Conservation (phyloP, 2,113 vertebrate species). For the Sardina pilchardus region DNA sequence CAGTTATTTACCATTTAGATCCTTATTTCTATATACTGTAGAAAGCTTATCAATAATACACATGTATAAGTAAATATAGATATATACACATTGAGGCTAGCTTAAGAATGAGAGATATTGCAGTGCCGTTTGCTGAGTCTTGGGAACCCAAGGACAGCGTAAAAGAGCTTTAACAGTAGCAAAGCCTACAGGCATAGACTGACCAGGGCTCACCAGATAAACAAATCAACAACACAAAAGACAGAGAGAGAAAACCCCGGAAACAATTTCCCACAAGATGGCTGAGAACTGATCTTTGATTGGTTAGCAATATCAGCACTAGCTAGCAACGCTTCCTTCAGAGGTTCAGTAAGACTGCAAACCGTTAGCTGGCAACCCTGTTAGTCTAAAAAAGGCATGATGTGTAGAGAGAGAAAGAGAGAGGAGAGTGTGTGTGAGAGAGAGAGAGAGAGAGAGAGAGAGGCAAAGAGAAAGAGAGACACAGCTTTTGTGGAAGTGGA, state of each 20-base stretch:
- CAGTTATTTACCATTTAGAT: not conserved
- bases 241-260: not conserved
- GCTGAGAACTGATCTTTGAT: conserved; percentile 28
- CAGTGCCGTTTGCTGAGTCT: conserved; percentile 33
- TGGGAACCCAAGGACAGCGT: conserved; percentile 22
- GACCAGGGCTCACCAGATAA: conserved; percentile 25
- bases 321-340: conserved; percentile 8
- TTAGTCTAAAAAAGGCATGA: conserved; percentile 16
- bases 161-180: conserved; percentile 25
- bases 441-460: conserved; percentile 8
- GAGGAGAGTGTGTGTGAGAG: not conserved
- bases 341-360: conserved; percentile 9
- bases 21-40: not conserved
- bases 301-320: conserved; percentile 29
- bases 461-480: not conserved
- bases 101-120: conserved; percentile 23
- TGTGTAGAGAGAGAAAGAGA: not conserved
- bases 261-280: conserved; percentile 1
- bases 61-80: not conserved
- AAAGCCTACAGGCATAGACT: conserved; percentile 29
- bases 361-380: conserved; percentile 13
- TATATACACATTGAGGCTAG: conserved; percentile 33
- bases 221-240: not conserved
- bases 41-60: conserved; percentile 12
- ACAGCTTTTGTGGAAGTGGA: conserved; percentile 15